Conservation (phyloP, 2,888 invertebrate genomes). For the Syritta pipiens region DNA sequence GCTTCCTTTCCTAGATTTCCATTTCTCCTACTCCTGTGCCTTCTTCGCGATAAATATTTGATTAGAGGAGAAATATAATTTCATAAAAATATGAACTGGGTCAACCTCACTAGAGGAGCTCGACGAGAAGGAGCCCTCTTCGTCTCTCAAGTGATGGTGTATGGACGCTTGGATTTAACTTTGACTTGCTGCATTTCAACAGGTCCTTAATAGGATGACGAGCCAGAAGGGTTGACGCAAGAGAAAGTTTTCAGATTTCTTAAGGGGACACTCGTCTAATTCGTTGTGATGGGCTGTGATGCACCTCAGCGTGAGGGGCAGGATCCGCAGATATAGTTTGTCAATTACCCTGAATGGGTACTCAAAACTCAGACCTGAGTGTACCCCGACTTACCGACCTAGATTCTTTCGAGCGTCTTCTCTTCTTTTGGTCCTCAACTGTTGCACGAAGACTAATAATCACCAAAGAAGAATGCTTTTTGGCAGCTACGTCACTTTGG, state of each 20-base stretch:
- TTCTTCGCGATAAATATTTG: constrained; percentile 60
- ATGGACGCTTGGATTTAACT: constrained; percentile 37
- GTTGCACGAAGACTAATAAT: no score
- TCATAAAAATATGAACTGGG: constrained; percentile 63
- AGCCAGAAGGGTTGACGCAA: neutral
- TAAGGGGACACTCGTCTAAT: neutral
- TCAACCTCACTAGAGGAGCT: constrained; percentile 49
- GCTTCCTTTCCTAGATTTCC: constrained; percentile 43
- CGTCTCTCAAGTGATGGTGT: constrained; percentile 26
- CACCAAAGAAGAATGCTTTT: no score
- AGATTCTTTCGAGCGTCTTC: no score
- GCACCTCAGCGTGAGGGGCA: no score
- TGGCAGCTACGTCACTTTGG: no score
- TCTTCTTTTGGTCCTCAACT: no score
- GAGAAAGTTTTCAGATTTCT: neutral
- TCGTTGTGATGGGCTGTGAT: no score
- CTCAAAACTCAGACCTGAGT: neutral
- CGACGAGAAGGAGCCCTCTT: neutral
- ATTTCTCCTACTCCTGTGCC: neutral
- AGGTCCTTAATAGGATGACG: constrained; percentile 20
- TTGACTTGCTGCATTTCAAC: constrained; percentile 42
- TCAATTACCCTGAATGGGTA: constrained; percentile 62
- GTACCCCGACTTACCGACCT: no score
- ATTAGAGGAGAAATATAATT: constrained; percentile 65
- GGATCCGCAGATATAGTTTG: constrained; percentile 48